Conservation (phyloP, 2,888 invertebrate genomes). For the Microchrysa polita region DNA sequence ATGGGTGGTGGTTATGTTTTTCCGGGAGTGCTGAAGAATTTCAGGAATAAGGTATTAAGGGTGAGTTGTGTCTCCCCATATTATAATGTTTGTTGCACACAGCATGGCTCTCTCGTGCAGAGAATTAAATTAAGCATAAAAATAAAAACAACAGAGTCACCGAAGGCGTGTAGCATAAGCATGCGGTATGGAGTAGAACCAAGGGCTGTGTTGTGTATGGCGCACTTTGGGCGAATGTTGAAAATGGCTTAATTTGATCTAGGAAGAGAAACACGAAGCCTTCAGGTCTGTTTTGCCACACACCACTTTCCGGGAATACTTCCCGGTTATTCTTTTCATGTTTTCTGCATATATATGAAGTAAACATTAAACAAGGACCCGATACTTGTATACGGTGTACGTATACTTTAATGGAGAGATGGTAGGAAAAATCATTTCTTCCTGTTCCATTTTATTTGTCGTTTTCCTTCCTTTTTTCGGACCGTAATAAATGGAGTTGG, state of each 20-base stretch:
- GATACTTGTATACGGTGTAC: slow-evolving; percentile 14
- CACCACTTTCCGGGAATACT: not conserved
- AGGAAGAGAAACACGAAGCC: not conserved
- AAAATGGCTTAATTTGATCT: slow-evolving; percentile 38
- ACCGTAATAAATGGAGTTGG: slow-evolving; percentile 7
- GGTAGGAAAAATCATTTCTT: slow-evolving; percentile 13
- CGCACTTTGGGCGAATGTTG: slow-evolving; percentile 3
- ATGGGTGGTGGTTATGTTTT: too few relatives aligned
- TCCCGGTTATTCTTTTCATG: slow-evolving; percentile 7
- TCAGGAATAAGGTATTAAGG: not conserved
- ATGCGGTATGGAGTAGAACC: too few relatives aligned
- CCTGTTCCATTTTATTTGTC: not conserved
- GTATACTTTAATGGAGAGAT: slow-evolving; percentile 25
- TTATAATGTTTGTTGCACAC: slow-evolving; percentile 39
- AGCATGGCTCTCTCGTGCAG: slow-evolving; percentile 29
- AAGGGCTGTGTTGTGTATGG: not conserved
- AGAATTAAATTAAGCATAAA: slow-evolving; percentile 43
- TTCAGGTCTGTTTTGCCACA: not conserved
- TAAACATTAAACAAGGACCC: slow-evolving; percentile 22
- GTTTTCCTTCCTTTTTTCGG: slow-evolving; percentile 12
- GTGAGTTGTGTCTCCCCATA: not conserved
- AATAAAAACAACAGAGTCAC: slow-evolving; percentile 36
- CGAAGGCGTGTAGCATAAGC: too few relatives aligned
- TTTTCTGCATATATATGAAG: slow-evolving; percentile 37
- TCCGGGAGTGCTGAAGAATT: not conserved